Conservation (phyloP, 2,888 invertebrate species). For the Xestia rhomboidea region DNA sequence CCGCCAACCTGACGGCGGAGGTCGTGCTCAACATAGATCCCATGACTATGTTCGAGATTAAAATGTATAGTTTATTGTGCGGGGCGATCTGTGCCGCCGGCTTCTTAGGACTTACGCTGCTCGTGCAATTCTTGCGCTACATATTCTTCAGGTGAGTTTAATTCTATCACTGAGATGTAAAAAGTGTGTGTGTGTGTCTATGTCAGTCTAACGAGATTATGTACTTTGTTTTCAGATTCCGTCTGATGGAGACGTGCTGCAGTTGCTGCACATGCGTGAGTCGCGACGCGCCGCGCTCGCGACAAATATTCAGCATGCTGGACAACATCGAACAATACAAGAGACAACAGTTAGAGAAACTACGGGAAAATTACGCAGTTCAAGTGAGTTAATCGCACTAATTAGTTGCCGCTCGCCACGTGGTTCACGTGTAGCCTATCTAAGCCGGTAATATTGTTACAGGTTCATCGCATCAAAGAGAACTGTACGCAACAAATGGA, state of each 20-base stretch:
- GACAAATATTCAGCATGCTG: constrained; percentile 96
- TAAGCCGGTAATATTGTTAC: constrained; percentile 61
- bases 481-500: constrained; percentile 98
- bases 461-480: constrained; percentile 97
- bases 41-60: constrained; percentile 95
- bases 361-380: constrained; percentile 97
- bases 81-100: constrained; percentile 95
- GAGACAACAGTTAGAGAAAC: constrained; percentile 95
- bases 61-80: constrained; percentile 95
- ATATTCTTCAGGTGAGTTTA: constrained; percentile 92
- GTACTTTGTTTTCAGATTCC: constrained; percentile 91
- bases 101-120: constrained; percentile 95
- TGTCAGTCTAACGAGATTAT: constrained; percentile 37
- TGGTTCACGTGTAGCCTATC: constrained; percentile 6
- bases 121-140: constrained; percentile 94
- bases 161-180: constrained; percentile 20
- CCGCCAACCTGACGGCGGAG: constrained; percentile 94
- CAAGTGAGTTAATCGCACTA: constrained; percentile 91
- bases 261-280: constrained; percentile 94
- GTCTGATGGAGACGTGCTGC: constrained; percentile 93
- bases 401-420: constrained; percentile 16
- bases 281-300: constrained; percentile 93
- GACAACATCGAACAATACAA: constrained; percentile 98
- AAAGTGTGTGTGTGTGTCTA: constrained; percentile 19
- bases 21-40: constrained; percentile 96